These are phyloP conservation scores for Homalodisca vitripennis DNA, from an alignment of 1,140 invertebrate species.

Conservation along the genomic window DNA sequence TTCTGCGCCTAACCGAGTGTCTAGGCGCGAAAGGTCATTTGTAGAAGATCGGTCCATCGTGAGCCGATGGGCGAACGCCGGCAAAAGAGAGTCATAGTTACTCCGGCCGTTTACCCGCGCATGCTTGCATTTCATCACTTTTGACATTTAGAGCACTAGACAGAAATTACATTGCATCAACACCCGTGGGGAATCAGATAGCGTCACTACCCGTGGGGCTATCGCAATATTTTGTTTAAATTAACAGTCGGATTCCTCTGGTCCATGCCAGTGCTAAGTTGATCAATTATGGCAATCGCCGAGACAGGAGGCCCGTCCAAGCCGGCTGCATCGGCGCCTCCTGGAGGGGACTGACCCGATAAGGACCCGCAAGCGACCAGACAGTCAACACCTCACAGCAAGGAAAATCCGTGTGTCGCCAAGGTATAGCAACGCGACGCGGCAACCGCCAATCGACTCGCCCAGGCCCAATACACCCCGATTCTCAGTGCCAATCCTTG, in stretches of 20 bases:
- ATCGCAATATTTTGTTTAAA: slow-evolving; percentile 88
- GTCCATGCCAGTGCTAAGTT: slow-evolving; percentile 80
- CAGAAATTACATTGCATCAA: slow-evolving; percentile 79
- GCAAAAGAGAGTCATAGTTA: slow-evolving; percentile 36
- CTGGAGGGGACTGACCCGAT: no score
- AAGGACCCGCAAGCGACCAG: slow-evolving; percentile 36
- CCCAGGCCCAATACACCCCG: slow-evolving; percentile 54
- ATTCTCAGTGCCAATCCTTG: slow-evolving; percentile 62
- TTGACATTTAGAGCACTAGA: slow-evolving; percentile 80
- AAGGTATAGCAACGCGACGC: slow-evolving; percentile 42
- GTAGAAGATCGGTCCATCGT: no score
- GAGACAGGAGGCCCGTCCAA: slow-evolving; percentile 38
- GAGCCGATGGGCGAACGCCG: no score
- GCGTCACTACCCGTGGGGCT: slow-evolving; percentile 66
- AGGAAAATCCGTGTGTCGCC: slow-evolving; percentile 49
- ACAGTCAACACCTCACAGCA: slow-evolving; percentile 45
- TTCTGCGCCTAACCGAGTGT: no score
- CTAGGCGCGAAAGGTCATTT: no score
- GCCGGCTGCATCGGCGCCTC: no score
- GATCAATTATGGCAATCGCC: slow-evolving; percentile 62
- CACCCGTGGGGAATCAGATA: slow-evolving; percentile 67
- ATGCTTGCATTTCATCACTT: background rate
- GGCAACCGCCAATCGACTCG: slow-evolving; percentile 46
- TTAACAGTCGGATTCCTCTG: slow-evolving; percentile 76
- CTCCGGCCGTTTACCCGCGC: background rate